Conservation (phyloP, 2,888 invertebrate species). For the Barypeithes pellucidus region DNA sequence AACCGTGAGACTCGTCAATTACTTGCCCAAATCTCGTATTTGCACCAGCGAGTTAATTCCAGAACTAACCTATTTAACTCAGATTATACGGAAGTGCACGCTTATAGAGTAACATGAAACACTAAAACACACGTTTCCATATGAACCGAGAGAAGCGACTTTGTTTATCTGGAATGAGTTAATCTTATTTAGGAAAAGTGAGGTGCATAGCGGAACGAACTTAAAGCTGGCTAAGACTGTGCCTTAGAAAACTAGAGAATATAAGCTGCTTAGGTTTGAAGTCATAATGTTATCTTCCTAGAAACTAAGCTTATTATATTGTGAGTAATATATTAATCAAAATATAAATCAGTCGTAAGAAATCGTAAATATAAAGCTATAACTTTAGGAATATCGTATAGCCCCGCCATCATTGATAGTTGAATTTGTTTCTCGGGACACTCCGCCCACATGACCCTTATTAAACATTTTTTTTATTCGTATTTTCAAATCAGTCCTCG, state of each 20-base stretch:
- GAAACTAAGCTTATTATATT: background rate
- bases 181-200: slow-evolving; percentile 25
- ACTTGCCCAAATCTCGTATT: background rate
- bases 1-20: no score
- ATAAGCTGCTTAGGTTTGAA: slow-evolving; percentile 17
- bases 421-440: background rate
- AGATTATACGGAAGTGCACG: background rate
- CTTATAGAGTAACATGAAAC: slow-evolving; percentile 2
- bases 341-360: no score
- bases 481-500: background rate
- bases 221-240: background rate
- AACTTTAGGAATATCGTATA: no score
- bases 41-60: background rate
- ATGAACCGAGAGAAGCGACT: slow-evolving; percentile 5
- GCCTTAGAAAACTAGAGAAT: slow-evolving; percentile 6
- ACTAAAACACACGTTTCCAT: slow-evolving; percentile 22
- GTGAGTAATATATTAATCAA: background rate
- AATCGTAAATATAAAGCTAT: no score
- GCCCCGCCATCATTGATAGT: no score
- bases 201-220: slow-evolving; percentile 13
- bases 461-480: background rate
- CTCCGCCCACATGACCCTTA: background rate
- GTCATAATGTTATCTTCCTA: slow-evolving; percentile 15
- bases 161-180: slow-evolving; percentile 24
- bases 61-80: background rate